Percentiles rank a stretch among this genome's conserved stretches.
These are phyloP conservation scores for Ptychoptera contaminata DNA, from an alignment of 2,888 invertebrate species.

Conservation along the genomic window DNA sequence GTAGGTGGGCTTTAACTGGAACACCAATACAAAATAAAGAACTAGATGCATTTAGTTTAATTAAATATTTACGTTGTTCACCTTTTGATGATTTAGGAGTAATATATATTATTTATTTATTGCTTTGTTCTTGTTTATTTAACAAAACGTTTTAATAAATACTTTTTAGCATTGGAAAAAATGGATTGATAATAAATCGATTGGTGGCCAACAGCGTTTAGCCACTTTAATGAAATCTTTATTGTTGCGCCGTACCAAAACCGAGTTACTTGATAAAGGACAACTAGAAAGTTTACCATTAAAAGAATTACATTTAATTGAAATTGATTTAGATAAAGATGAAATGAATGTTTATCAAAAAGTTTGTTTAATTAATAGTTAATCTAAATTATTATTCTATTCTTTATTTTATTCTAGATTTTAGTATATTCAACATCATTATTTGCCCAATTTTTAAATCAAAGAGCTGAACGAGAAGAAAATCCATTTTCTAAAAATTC, in stretches of 20 bases:
- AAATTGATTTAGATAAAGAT: conserved; percentile 47
- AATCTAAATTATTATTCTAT: too few relatives aligned
- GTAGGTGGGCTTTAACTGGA: conserved; percentile 79
- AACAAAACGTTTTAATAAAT: background rate
- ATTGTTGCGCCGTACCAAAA: conserved; percentile 78
- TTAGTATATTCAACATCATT: conserved; percentile 56
- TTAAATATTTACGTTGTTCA: conserved; percentile 69
- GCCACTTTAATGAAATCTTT: conserved; percentile 70
- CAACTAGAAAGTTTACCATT: conserved; percentile 44
- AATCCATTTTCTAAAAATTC: conserved; percentile 12
- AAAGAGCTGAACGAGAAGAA: conserved; percentile 49
- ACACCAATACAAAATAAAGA: conserved; percentile 94
- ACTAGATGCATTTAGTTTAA: conserved; percentile 59
- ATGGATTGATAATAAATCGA: conserved; percentile 75
- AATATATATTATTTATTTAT: conserved; percentile 15
- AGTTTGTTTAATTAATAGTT: conserved; percentile 8
- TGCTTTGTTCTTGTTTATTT: background rate
- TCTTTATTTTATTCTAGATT: conserved; percentile 20
- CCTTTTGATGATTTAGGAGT: conserved; percentile 76
- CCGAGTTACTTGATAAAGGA: conserved; percentile 51
- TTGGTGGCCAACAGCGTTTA: conserved; percentile 65
- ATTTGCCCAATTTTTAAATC: conserved; percentile 61
- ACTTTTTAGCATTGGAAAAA: conserved; percentile 63
- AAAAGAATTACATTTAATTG: conserved; percentile 37
- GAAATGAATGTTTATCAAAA: conserved; percentile 69